These are phyloP conservation scores for Agrotis segetum DNA, from an alignment of 2,888 invertebrate genomes.

Conservation along the genomic window DNA sequence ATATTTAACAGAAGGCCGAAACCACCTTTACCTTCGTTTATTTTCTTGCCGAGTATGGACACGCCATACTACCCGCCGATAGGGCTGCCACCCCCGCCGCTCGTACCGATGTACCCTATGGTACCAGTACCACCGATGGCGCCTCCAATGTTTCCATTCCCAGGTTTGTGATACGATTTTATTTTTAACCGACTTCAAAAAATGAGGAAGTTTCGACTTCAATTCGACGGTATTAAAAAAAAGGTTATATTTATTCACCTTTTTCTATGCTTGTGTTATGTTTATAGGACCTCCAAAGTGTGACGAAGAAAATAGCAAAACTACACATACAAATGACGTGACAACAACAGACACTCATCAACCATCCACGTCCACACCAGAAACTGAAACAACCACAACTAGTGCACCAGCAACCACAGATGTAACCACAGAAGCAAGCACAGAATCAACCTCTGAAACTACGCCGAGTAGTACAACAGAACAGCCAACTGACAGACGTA, in stretches of 20 bases:
- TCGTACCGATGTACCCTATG: constrained; percentile 85
- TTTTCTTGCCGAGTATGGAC: constrained; percentile 84
- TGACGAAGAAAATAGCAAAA: constrained; percentile 7
- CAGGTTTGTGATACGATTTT: constrained; percentile 64
- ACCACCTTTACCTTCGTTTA: constrained; percentile 84
- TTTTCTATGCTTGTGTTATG: not conserved
- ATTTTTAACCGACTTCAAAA: not conserved
- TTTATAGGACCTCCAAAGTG: constrained; percentile 21
- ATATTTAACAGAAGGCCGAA: constrained; percentile 82
- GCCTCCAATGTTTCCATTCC: constrained; percentile 60
- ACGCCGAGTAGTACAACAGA: not conserved
- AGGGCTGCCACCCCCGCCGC: constrained; percentile 81
- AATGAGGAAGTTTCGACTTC: no score
- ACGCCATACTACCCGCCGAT: constrained; percentile 85
- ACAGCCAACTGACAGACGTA: constrained; percentile 15
- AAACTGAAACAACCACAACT: not conserved
- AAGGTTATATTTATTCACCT: not conserved
- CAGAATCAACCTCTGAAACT: no score
- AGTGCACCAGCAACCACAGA: not conserved
- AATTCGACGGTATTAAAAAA: no score
- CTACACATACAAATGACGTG: not conserved
- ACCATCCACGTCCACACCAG: no score
- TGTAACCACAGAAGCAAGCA: not conserved
- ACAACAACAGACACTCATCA: no score
- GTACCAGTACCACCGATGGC: constrained; percentile 77